phyloP scores from a whole-genome alignment of 1,140 invertebrate genomes.

The Monochamus saltuarius region DNA sequence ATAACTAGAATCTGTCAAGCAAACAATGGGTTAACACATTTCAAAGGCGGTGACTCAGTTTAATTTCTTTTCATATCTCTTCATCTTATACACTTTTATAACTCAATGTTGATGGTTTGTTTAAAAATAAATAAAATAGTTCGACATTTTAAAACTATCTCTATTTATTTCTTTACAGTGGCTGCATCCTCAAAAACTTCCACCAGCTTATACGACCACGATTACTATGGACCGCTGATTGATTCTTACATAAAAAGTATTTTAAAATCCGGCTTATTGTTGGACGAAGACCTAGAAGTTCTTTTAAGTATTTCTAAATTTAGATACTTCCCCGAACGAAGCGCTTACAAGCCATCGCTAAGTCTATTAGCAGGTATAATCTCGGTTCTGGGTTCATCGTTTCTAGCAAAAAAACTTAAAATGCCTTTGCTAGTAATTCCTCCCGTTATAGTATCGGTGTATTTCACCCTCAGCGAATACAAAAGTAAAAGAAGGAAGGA shows the following conservation, averaged over 20 bases:
- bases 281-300: conserved; percentile 35
- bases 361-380: conserved; percentile 15
- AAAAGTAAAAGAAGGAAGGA: background rate
- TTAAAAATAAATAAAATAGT: no score
- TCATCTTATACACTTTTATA: no score
- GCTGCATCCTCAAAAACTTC: background rate
- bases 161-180: no score
- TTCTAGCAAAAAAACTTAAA: conserved; percentile 17
- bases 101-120: no score
- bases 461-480: background rate
- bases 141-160: no score
- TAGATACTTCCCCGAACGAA: conserved; percentile 13
- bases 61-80: no score
- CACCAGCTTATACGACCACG: background rate
- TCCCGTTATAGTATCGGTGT: background rate
- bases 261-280: conserved; percentile 28
- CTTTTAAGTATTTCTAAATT: conserved; percentile 24
- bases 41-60: no score
- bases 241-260: conserved; percentile 24
- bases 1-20: no score
- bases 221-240: conserved; percentile 15
- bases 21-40: no score
- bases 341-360: conserved; percentile 3
- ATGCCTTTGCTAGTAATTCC: conserved; percentile 8
- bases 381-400: conserved; percentile 2